Percentiles rank a stretch among this genome's conserved stretches.
These are phyloP conservation scores for Xiphorhynchus elegans DNA, from an alignment of 2,113 vertebrate species.

Conservation along the genomic window DNA sequence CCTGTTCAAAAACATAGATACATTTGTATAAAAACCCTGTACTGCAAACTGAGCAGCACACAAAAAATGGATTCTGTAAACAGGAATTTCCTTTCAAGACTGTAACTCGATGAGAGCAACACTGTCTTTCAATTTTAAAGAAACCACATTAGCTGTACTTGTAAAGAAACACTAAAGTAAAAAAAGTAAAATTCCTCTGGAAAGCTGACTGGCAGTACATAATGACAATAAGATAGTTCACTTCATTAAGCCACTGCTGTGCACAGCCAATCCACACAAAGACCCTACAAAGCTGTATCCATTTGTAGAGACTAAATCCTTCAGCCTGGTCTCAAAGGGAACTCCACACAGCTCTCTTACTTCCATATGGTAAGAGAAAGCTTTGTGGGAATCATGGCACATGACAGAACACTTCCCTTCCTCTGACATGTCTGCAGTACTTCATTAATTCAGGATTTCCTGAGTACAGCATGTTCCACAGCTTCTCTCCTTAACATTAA, in stretches of 20 bases:
- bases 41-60: neutral
- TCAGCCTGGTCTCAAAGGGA: neutral
- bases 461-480: neutral
- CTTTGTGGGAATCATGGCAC: neutral
- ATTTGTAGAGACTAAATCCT: neutral
- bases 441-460: neutral
- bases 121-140: neutral
- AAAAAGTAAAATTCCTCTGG: neutral
- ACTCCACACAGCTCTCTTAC: neutral
- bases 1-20: neutral
- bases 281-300: neutral
- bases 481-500: neutral
- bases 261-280: neutral
- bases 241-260: neutral
- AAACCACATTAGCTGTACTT: neutral
- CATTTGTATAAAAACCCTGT: neutral
- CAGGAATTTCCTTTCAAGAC: slow-evolving; percentile 2
- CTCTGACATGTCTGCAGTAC: neutral
- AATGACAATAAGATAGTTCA: neutral
- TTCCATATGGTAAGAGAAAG: neutral
- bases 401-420: neutral
- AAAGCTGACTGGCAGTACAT: neutral
- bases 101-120: neutral
- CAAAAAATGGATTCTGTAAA: neutral
- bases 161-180: neutral